Evolutionary conservation across 2,888 invertebrate species (phyloP).

Genomic region (Cheilosia pagana): DNA sequence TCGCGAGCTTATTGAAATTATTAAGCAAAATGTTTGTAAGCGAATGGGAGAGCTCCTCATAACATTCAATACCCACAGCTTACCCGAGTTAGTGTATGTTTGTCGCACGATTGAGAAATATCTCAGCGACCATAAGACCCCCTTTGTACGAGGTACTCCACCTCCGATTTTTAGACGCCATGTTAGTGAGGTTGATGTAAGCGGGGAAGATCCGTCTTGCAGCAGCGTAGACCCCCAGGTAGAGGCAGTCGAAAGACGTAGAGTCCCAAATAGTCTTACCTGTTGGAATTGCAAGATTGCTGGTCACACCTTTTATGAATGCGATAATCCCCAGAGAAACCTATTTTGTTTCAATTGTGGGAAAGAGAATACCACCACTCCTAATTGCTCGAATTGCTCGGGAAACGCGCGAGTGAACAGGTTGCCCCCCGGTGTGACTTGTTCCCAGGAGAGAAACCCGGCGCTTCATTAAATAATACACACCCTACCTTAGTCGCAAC

Average conservation of each 20-base stretch:
- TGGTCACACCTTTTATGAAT: neutral
- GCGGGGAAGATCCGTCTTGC: neutral
- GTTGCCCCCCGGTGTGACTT: neutral
- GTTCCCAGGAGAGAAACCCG: neutral
- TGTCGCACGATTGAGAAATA: neutral
- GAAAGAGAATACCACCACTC: neutral
- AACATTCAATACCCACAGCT: neutral
- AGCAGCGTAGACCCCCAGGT: neutral
- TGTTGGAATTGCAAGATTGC: neutral
- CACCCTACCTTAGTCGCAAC: fast-evolving
- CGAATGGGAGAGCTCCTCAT: neutral
- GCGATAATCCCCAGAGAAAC: neutral
- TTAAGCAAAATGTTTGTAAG: neutral
- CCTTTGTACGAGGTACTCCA: fast-evolving
- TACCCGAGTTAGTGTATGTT: too few relatives aligned
- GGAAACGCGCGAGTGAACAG: neutral
- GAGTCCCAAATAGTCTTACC: neutral
- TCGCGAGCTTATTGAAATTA: neutral
- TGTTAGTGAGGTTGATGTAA: neutral
- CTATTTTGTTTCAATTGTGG: neutral
- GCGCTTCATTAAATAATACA: fast-evolving
- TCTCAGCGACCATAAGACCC: neutral
- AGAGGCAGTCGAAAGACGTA: neutral
- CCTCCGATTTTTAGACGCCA: too few relatives aligned
- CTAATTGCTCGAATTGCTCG: neutral